Evolutionary conservation across 2,888 invertebrate genomes (phyloP), one percentile per base, ranked within the genome.

Genomic region (Caenorhabditis doughertyi): DNA sequence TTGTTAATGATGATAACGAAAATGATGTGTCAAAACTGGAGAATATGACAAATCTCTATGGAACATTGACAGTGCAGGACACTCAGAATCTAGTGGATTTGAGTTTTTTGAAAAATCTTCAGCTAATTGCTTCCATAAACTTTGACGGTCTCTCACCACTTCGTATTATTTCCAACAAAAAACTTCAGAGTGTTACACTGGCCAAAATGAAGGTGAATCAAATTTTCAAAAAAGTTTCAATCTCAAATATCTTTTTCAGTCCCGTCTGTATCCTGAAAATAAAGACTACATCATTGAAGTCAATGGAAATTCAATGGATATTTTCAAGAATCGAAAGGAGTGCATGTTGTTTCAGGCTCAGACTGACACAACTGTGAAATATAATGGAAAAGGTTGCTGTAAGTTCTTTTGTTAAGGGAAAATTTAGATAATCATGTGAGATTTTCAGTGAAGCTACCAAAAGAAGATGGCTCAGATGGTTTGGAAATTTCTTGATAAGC

Each of bases 281-380:
- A n/a, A n/a, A n/a, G 53, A n/a, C 29, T 23, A 0, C n/a, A 11
- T 23, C 53, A n/a, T 55, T 55, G 9, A 29, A 29, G 13, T 55
- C 16, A 29, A 29, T n/a, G 53, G 29, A 9, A 55, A 55, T 16
- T 55, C 53, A 3, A 4, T 55, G 53, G 29, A 27, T 7, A 55
- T 55, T 55, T 55, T 55, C 29, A 13, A 13, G n/a, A 55, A 25
- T 29, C 53, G 29, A 55, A 55, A n/a, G 29, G 53, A 55, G 4
- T 55, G 53, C 7, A 4, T 27, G 27, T 11, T 55, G 16, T 29
- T 55, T n/a, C 27, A 55, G 9, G 25, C 21, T 5, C 53, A 55
- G 16, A 29, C 29, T 13, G 16, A 29, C 16, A 23, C 53, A 3
- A 16, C 2, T 1, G 16, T 29, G 2, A 55, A 27, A 7, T 55